Base-by-base conservation (phyloP, 1,140 invertebrate species). In the Antheraea mylitta region DNA sequence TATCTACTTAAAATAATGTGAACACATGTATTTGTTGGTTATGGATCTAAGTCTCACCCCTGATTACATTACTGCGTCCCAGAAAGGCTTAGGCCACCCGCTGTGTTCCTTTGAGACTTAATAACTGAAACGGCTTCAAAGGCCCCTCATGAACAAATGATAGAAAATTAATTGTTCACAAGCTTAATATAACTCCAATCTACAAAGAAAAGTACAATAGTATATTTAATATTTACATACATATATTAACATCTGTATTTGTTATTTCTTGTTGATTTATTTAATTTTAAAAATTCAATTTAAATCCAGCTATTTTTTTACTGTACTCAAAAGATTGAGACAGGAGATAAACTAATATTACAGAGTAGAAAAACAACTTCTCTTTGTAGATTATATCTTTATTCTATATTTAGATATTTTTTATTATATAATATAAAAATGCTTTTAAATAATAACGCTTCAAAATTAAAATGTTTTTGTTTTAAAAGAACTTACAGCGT, bases 101-200 rank as follows among this genome's bases (percentile, higher is more conserved):
- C 37, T 67, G 66, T 13, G 45, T 73, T 74, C 70, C 83, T 84
- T 84, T 84, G 79, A 79, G 72, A 71, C 71, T 78, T 76, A 77
- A 72, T 74, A 75, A 72, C 68, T 61, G 65, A 66, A 66, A 70
- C 76, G 65, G 73, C 71, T 67, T 75, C 77, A 86, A 82, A 83
- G 78, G 72, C 73, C 72, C 58, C 76, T 80, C 76, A 80, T 66
- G 74, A 75, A 77, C 80, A 79, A 85, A 68, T 79, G 73, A 74
- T 74, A 76, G 76, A 77, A 81, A 80, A 80, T 84, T 75, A 82
- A 81, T 72, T 58, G 70, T 77, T 66, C 53, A 58, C 11, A 18
- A 22, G 18, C 45, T 66, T 66, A 58, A 53, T 65, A 45, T 18
- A 48, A 65, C 11, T 53, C 45, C 45, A 16, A 53, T 53, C 45